A percentile compares a stretch with the other conserved stretches of the same genome.
phyloP scores from a whole-genome alignment of 2,888 invertebrate genomes.

The Sminthurinus aureus region DNA sequence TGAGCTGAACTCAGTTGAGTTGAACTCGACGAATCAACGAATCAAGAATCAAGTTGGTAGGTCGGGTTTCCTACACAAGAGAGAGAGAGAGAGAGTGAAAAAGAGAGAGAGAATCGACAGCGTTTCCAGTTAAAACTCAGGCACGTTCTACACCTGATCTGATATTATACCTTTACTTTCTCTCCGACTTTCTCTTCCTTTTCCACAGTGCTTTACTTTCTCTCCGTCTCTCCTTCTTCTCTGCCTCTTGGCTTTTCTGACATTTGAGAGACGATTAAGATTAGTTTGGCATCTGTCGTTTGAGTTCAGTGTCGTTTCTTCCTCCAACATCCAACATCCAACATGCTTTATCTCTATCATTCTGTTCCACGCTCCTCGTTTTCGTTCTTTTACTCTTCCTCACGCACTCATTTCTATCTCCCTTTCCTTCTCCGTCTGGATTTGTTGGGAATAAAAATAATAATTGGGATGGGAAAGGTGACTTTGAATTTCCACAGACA shows the following conservation, averaged over 20 bases:
- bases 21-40: too few relatives aligned
- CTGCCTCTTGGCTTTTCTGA: background rate
- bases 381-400: too few relatives aligned
- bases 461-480: background rate
- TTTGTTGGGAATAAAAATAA: background rate
- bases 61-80: too few relatives aligned
- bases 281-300: background rate
- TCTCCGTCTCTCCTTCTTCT: background rate
- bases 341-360: background rate
- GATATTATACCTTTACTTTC: too few relatives aligned
- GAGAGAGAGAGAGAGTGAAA: too few relatives aligned
- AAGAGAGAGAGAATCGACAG: too few relatives aligned
- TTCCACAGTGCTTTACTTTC: background rate
- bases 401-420: too few relatives aligned
- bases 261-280: background rate
- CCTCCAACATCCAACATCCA: background rate
- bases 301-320: background rate
- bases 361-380: too few relatives aligned
- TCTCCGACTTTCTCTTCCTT: background rate
- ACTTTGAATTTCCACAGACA: background rate
- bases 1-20: too few relatives aligned
- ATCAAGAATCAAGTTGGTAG: too few relatives aligned
- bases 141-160: background rate
- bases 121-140: background rate
- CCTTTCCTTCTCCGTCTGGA: background rate